These are phyloP conservation scores for Polyploca ridens DNA, from an alignment of 2,888 invertebrate genomes.

Conservation along the genomic window DNA sequence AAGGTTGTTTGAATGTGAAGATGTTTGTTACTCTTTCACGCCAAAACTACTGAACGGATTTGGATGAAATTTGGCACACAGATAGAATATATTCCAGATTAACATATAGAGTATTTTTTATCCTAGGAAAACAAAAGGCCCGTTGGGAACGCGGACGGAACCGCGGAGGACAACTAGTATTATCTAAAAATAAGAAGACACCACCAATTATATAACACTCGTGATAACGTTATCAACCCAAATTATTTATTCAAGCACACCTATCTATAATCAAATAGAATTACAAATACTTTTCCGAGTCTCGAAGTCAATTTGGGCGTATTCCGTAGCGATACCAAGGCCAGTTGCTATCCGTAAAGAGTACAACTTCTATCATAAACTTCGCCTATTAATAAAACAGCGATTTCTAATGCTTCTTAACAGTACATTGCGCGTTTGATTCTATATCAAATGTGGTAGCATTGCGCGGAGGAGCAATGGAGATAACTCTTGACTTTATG, in stretches of 20 bases:
- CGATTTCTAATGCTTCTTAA: slow-evolving; percentile 19
- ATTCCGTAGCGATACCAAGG: slow-evolving; percentile 64
- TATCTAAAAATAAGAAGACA: not conserved
- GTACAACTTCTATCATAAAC: slow-evolving; percentile 41
- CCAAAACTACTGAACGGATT: too few relatives aligned
- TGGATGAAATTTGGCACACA: too few relatives aligned
- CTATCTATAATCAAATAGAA: slow-evolving; percentile 36
- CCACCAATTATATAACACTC: not conserved
- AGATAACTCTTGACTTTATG: slow-evolving; percentile 32
- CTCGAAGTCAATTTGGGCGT: slow-evolving; percentile 53
- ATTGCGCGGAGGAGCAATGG: slow-evolving; percentile 38
- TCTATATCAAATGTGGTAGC: slow-evolving; percentile 15
- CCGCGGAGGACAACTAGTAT: not conserved
- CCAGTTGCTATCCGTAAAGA: slow-evolving; percentile 52
- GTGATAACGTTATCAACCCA: slow-evolving; percentile 5
- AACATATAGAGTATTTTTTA: too few relatives aligned
- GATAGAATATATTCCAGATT: too few relatives aligned
- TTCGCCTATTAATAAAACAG: slow-evolving; percentile 31
- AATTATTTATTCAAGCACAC: slow-evolving; percentile 18
- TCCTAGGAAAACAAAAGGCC: too few relatives aligned
- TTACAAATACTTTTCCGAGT: slow-evolving; percentile 47
- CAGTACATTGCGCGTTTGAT: slow-evolving; percentile 33
- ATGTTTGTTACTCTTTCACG: too few relatives aligned
- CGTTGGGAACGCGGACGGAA: not conserved
- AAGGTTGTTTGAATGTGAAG: too few relatives aligned